Base-by-base conservation (phyloP, 2,113 vertebrate genomes). In the Alethe castanea region DNA sequence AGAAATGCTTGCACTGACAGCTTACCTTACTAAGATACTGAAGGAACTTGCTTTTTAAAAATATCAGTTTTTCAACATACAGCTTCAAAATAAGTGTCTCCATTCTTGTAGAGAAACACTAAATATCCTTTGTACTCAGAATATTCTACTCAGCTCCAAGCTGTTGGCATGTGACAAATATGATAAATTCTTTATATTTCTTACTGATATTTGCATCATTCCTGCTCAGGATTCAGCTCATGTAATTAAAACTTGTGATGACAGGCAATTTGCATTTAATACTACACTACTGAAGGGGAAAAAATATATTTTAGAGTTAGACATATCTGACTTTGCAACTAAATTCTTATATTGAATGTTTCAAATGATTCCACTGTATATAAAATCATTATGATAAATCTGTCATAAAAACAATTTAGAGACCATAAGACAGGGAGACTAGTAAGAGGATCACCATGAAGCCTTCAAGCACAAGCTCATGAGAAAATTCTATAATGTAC, bases 1-100 rank as follows among this genome's bases (percentile, higher is more conserved):
- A 44, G n/a, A 95, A 96, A 69, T 89, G 35, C 83, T 96, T 67
- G 52, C 62, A 91, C n/a, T 74, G 67, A 42, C 70, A 96, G 38
- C 74, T 72, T 79, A 94, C 23, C 31, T 94, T 70, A 92, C n/a
- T 62, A 81, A 94, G 81, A 84, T 78, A 88, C 31, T 86, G 57
- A 94, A 81, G 20, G 23, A 82, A 81, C 44, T 94, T 91, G 16
- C 47, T 87, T 67, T 81, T 83, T 92, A 24, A 90, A 28, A 87
- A 94, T 24, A 85, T 48, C 42, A 56, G n/a, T 52, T 84, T 91
- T 91, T 84, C 80, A 93, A 36, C 67, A 48, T 17, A 33, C 14
- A 38, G 80, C 92, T 95, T 82, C 94, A 93, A 77, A 96, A 25
- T 72, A 85, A 84, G 8, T 38, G 36, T 78, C 85, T 94, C 78